Percentiles rank a stretch among this genome's conserved stretches.
Conservation (phyloP, 2,888 invertebrate genomes). For the Neoscelio sp. region DNA sequence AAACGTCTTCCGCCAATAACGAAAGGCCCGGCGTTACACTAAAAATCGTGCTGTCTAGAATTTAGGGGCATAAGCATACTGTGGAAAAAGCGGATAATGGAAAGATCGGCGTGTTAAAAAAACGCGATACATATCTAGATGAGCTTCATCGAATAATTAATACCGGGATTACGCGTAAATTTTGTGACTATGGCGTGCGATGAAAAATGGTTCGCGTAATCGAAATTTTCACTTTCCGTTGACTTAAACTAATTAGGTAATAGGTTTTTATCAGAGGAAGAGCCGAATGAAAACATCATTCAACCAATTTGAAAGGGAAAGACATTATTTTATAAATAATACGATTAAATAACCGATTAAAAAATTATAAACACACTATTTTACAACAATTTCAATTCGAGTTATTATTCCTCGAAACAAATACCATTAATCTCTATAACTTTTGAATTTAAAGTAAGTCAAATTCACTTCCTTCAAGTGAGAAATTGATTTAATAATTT, state of each 20-base stretch:
- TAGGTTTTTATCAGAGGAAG: constrained; percentile 20
- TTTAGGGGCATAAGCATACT: constrained; percentile 63
- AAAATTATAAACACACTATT: no score
- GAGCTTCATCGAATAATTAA: constrained; percentile 55
- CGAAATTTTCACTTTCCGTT: constrained; percentile 35
- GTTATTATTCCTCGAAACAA: no score
- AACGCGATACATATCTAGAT: constrained; percentile 60
- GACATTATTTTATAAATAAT: no score
- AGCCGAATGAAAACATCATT: no score
- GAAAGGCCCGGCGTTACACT: constrained; percentile 54
- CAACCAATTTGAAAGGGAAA: constrained; percentile 6
- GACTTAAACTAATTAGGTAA: constrained; percentile 9
- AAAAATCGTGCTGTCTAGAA: constrained; percentile 62
- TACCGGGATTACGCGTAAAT: constrained; percentile 49
- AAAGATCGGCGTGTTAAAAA: constrained; percentile 57
- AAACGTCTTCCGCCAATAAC: no score
- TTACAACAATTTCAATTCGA: no score
- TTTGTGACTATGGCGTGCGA: constrained; percentile 26
- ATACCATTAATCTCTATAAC: no score
- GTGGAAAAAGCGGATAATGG: constrained; percentile 61
- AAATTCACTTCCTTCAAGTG: no score
- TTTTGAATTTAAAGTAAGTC: no score
- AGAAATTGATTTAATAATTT: no score
- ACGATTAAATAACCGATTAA: constrained; percentile 1
- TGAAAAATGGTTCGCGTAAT: constrained; percentile 49